A percentile compares a stretch with the other conserved stretches of the same genome.
Evolutionary conservation across 2,113 vertebrate species (phyloP).

Genomic region (Cranoglanis bouderius): DNA sequence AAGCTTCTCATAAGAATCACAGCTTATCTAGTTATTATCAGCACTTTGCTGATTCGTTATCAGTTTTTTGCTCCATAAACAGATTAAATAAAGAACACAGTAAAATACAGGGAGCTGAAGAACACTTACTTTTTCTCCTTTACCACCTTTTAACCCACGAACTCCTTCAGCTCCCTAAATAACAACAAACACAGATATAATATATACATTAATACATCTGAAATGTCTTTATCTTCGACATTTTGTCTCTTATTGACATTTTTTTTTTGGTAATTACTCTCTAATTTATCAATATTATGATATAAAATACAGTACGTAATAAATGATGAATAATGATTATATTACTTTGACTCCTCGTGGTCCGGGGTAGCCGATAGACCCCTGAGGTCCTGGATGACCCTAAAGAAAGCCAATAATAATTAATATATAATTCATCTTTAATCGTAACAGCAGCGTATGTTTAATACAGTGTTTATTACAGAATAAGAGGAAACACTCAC

Average conservation of each 20-base stretch:
- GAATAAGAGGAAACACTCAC: conserved; percentile 73
- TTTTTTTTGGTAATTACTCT: not conserved
- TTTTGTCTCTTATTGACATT: not conserved
- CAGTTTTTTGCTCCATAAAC: not conserved
- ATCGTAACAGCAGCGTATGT: not conserved
- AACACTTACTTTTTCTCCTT: conserved; percentile 92
- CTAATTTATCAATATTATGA: not conserved
- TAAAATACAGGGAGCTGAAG: not conserved
- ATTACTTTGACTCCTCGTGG: conserved; percentile 94
- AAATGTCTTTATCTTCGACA: not conserved
- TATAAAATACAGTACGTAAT: not conserved
- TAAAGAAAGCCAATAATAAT: conserved; percentile 54
- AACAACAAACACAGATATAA: conserved; percentile 48
- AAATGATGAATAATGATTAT: not conserved
- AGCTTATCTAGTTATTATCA: not conserved
- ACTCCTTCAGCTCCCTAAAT: conserved; percentile 92
- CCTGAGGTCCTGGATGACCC: conserved; percentile 88
- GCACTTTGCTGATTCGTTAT: not conserved
- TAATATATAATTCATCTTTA: not conserved
- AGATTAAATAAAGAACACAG: not conserved
- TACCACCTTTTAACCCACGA: conserved; percentile 92
- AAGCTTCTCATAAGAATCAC: not conserved
- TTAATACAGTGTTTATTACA: not conserved
- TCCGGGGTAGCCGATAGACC: conserved; percentile 94
- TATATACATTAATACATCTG: not conserved